Evolutionary conservation across 1,140 invertebrate species (phyloP), one percentile per base, ranked within the genome.

Genomic region (Drosophila obscura): DNA sequence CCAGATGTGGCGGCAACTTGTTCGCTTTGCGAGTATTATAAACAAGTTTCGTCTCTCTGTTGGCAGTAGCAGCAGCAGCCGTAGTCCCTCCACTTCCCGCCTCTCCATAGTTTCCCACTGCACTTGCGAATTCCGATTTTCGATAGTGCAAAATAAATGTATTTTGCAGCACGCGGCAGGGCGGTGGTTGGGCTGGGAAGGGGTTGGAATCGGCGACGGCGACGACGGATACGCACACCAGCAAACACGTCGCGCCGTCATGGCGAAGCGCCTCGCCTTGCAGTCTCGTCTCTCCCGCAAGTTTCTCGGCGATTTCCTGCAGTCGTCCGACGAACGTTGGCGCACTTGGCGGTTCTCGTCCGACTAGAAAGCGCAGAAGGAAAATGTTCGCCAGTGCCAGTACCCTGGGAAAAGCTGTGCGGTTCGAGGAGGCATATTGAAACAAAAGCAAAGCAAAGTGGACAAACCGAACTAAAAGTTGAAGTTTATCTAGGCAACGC

Each of bases 241-340:
- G 35, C 35, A 50, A 48, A 24, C 26, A 44, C 48, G 50, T 48
- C 48, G 58, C 43, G 45, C 19, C 75, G 59, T 50, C 46, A 28
- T 35, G 39, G 65, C 43, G 66, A 53, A 56, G 66, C 53, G 41
- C 68, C 44, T 61, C 67, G 65, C 66, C 65, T 71, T 62, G 64
- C 43, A 61, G 55, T 68, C 62, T 63, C 63, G 53, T 61, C 63
- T 64, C 63, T 77, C 74, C 68, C 65, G 67, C 59, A 56, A 84
- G 63, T 85, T 80, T 80, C 80, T 85, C 77, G 52, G 9, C 48
- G 73, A 48, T 73, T 73, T 77, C 55, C 73, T 65, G 55, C 81
- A 84, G 81, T 84, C 81, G 64, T 69, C 60, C 58, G 63, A 43
- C 73, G 73, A 74, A 87, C 82, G 77, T 81, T 84, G 78, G 39